A percentile compares a stretch with the other conserved stretches of the same genome.
Conservation (phyloP, 2,113 vertebrate genomes). For the Pseudopodoces humilis region DNA sequence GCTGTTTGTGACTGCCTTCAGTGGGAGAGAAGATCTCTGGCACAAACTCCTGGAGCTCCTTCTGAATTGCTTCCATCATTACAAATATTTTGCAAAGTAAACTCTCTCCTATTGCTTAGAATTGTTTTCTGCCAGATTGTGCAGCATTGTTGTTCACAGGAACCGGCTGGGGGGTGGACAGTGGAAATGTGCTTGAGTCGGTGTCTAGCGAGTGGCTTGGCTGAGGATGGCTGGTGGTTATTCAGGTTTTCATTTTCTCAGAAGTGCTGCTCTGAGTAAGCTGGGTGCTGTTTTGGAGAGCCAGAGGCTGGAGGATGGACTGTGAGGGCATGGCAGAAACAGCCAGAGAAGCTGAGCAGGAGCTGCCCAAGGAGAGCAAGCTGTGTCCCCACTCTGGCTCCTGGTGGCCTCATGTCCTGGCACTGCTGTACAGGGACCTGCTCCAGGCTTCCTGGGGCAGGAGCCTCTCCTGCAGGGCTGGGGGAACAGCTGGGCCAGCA, state of each 20-base stretch:
- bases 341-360: background rate
- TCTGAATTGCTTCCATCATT: background rate
- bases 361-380: background rate
- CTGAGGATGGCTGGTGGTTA: background rate
- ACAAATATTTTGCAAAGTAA: background rate
- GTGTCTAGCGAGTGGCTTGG: background rate
- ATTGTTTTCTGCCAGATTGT: background rate
- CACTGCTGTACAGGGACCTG: rapidly evolving
- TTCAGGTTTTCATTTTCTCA: background rate
- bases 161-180: background rate
- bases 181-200: background rate
- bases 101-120: background rate
- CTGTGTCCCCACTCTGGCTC: background rate
- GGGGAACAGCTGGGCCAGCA: too few relatives aligned
- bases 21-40: background rate
- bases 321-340: background rate
- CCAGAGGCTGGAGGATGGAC: background rate
- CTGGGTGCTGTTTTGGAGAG: background rate
- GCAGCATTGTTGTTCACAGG: background rate
- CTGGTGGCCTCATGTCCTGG: background rate
- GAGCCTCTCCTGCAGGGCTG: background rate
- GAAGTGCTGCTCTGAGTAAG: background rate
- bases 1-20: background rate
- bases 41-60: background rate
- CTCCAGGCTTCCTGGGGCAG: background rate